A percentile compares a stretch with the other conserved stretches of the same genome.
These are phyloP conservation scores for Aporophyla lueneburgensis DNA, from an alignment of 2,888 invertebrate genomes.

Conservation along the genomic window DNA sequence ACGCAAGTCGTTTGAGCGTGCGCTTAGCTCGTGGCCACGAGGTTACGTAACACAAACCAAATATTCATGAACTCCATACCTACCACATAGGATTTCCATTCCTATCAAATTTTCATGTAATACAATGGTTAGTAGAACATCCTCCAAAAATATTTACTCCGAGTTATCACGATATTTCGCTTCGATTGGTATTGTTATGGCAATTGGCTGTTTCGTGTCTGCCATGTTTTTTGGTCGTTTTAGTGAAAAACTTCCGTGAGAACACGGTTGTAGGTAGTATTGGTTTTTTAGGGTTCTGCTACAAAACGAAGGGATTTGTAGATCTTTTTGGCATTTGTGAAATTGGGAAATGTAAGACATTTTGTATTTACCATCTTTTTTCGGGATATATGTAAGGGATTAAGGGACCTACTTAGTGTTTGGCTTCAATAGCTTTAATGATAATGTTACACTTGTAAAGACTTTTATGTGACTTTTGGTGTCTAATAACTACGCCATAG, in stretches of 20 bases:
- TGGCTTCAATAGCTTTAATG: not conserved
- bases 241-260: slow-evolving; percentile 22
- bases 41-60: not conserved
- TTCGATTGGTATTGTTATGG: slow-evolving; percentile 46
- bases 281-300: not conserved
- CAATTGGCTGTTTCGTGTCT: slow-evolving; percentile 20
- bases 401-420: not conserved
- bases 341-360: not conserved
- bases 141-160: slow-evolving; percentile 47
- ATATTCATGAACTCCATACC: not conserved
- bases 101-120: slow-evolving; percentile 33
- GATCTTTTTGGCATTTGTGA: not conserved
- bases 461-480: not conserved
- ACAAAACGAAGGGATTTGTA: not conserved
- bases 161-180: slow-evolving; percentile 53
- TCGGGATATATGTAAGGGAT: no score
- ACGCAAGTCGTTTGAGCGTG: not conserved
- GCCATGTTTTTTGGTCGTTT: slow-evolving; percentile 40
- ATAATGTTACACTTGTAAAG: not conserved
- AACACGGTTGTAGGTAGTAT: not conserved
- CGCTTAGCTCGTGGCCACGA: not conserved
- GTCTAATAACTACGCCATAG: no score
- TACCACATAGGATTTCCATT: slow-evolving; percentile 7
- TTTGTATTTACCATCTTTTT: not conserved
- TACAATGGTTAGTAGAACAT: slow-evolving; percentile 17